Conservation (phyloP, 1,140 invertebrate species). For the Psilanteris sp. region DNA sequence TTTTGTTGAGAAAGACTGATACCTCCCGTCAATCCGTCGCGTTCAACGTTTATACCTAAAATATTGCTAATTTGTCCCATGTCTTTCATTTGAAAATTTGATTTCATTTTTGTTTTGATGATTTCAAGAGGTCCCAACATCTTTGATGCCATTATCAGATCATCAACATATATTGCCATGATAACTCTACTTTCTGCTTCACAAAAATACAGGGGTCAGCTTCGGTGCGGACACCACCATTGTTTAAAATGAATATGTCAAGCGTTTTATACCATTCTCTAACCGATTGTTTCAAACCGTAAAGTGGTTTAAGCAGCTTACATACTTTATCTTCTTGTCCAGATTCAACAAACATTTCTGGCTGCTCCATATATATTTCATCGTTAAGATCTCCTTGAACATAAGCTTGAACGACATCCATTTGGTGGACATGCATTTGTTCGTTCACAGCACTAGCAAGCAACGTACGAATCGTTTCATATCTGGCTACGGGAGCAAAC, state of each 20-base stretch:
- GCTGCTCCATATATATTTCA: not conserved
- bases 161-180: not conserved
- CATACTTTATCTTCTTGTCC: not conserved
- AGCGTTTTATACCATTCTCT: not conserved
- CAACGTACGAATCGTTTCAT: not conserved
- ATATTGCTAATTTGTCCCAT: no score
- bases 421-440: not conserved
- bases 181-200: not conserved
- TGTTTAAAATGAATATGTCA: not conserved
- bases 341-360: not conserved
- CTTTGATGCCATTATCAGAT: not conserved
- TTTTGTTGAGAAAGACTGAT: slow-evolving; percentile 23
- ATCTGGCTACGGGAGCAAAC: not conserved
- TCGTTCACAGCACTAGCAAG: not conserved
- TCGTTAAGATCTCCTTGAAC: not conserved
- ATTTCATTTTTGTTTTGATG: slow-evolving; percentile 12
- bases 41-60: slow-evolving; percentile 18
- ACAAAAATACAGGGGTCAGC: not conserved
- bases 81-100: slow-evolving; percentile 23
- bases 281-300: not conserved
- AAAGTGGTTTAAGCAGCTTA: not conserved
- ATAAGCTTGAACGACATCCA: not conserved
- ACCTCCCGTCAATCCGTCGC: not conserved
- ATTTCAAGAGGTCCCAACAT: not conserved
- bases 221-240: not conserved